These are phyloP conservation scores for Parnassius glacialis DNA, from an alignment of 2,888 invertebrate genomes.

Conservation along the genomic window DNA sequence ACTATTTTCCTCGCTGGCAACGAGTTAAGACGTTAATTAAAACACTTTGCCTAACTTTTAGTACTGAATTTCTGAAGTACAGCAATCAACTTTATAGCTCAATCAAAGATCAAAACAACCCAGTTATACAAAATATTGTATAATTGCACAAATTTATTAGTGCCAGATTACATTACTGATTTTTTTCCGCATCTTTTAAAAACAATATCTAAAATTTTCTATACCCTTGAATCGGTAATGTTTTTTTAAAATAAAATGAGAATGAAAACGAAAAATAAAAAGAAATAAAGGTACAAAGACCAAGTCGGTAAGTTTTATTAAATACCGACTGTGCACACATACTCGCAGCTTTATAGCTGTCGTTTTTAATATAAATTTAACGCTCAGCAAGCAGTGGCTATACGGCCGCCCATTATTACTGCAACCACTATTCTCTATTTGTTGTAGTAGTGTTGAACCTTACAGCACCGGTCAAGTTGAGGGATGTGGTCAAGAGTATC, in stretches of 20 bases:
- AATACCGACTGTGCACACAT: slow-evolving; percentile 10
- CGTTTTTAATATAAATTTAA: slow-evolving; percentile 68
- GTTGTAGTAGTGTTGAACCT: slow-evolving; percentile 61
- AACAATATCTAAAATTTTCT: no score
- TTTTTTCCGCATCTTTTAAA: background rate
- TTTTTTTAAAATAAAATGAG: no score
- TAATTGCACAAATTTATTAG: slow-evolving; percentile 51
- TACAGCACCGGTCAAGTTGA: slow-evolving; percentile 47
- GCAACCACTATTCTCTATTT: slow-evolving; percentile 67
- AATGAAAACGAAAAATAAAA: no score
- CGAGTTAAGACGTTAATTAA: slow-evolving; percentile 77
- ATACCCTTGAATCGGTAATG: no score
- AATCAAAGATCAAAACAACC: slow-evolving; percentile 77
- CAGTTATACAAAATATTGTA: slow-evolving; percentile 66
- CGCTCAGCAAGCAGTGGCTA: slow-evolving; percentile 50
- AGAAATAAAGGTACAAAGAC: slow-evolving; percentile 20
- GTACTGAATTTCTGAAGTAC: slow-evolving; percentile 76
- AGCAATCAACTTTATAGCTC: slow-evolving; percentile 75
- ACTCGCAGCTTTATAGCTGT: slow-evolving; percentile 17
- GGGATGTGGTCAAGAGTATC: slow-evolving; percentile 36
- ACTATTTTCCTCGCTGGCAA: slow-evolving; percentile 63
- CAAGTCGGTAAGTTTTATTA: slow-evolving; percentile 28
- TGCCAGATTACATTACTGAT: slow-evolving; percentile 38
- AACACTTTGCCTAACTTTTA: slow-evolving; percentile 76
- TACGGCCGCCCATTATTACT: slow-evolving; percentile 57